phyloP scores from a whole-genome alignment of 2,888 invertebrate species.

The Eupithecia tripunctaria region DNA sequence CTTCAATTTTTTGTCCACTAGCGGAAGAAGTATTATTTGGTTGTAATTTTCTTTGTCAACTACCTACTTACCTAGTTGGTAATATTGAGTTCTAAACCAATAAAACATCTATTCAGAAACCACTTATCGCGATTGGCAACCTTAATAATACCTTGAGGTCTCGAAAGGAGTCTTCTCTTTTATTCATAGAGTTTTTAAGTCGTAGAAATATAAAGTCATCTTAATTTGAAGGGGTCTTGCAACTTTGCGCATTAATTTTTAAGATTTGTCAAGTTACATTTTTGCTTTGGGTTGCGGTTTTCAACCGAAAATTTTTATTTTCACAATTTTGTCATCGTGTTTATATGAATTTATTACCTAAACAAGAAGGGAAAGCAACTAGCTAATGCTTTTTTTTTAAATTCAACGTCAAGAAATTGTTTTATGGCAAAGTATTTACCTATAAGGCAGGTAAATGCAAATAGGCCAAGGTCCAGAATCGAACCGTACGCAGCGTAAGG shows the following conservation, averaged over 20 bases:
- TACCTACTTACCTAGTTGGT: background rate
- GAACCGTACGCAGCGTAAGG: too few species aligned
- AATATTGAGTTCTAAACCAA: background rate
- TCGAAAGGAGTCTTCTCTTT: conserved; percentile 41
- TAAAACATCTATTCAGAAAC: background rate
- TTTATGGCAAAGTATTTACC: background rate
- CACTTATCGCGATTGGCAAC: conserved; percentile 33
- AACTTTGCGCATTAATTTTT: conserved; percentile 36
- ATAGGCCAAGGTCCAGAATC: too few species aligned
- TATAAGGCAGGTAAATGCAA: background rate
- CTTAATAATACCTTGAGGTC: conserved; percentile 39
- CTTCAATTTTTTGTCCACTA: too few species aligned
- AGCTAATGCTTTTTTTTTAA: background rate
- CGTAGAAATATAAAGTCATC: conserved; percentile 43
- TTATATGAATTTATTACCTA: background rate
- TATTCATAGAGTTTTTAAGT: conserved; percentile 45
- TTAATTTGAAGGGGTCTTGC: conserved; percentile 39
- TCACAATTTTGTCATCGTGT: background rate
- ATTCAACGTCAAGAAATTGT: background rate
- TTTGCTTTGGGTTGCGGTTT: background rate
- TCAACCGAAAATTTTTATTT: background rate
- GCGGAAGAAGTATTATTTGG: too few species aligned
- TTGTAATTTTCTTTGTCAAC: too few species aligned
- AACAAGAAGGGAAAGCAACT: background rate
- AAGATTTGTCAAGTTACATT: conserved; percentile 26